Conservation (phyloP, 2,113 vertebrate species). For the Gracilinanus agilis region DNA sequence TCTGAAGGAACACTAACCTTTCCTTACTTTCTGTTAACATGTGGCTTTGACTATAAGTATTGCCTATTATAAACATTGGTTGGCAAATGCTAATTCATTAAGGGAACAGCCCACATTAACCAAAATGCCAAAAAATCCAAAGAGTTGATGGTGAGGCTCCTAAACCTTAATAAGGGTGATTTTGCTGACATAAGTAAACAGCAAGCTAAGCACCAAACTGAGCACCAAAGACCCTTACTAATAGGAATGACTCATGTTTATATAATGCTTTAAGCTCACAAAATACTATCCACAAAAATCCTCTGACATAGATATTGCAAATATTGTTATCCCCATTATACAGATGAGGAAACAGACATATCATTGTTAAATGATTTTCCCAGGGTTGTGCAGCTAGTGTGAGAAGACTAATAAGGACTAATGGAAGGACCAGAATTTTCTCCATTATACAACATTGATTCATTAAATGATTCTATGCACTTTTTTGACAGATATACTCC, state of each 20-base stretch:
- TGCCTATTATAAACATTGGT: conserved; percentile 37
- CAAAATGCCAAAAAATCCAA: conserved; percentile 41
- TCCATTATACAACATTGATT: not conserved
- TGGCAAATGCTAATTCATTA: conserved; percentile 49
- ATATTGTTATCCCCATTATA: not conserved
- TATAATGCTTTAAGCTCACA: not conserved
- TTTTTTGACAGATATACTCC: not conserved
- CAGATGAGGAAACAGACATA: not conserved
- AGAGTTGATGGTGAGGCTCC: not conserved
- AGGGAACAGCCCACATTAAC: conserved; percentile 44
- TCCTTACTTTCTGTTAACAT: conserved; percentile 59
- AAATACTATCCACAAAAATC: not conserved
- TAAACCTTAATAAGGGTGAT: conserved; percentile 36
- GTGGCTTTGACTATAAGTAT: conserved; percentile 53
- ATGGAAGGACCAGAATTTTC: not conserved
- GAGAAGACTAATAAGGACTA: not conserved
- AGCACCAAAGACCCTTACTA: not conserved
- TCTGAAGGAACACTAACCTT: conserved; percentile 12
- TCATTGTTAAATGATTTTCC: not conserved
- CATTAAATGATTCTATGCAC: not conserved
- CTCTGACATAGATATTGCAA: not conserved
- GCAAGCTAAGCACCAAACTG: not conserved
- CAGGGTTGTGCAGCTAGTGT: not conserved
- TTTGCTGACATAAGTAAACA: not conserved
- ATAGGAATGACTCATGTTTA: not conserved